Evolutionary conservation across 2,797 vertebrate species (phyloP).

Genomic region (Syndactyla subalaris): DNA sequence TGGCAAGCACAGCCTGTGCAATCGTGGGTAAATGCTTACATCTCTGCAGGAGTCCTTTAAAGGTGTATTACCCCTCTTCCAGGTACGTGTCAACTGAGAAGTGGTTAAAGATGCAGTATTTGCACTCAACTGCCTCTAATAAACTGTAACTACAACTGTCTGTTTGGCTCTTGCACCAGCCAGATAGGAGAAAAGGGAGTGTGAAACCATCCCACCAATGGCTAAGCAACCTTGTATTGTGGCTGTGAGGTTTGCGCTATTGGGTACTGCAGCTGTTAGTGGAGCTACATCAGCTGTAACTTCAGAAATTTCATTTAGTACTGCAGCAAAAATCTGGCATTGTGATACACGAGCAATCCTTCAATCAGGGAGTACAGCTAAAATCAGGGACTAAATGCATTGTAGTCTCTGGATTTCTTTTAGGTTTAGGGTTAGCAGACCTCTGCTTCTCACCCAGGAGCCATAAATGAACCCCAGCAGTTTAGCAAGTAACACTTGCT

Average conservation of each 20-base stretch:
- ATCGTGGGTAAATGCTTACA: not conserved
- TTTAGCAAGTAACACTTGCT: not conserved
- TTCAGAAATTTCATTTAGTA: not conserved
- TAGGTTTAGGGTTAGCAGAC: not conserved
- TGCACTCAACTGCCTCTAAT: not conserved
- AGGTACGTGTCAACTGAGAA: not conserved
- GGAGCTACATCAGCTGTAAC: not conserved
- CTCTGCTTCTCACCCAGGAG: not conserved
- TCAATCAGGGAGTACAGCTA: not conserved
- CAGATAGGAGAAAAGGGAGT: not conserved
- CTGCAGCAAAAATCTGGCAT: not conserved
- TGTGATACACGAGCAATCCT: not conserved
- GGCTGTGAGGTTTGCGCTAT: not conserved
- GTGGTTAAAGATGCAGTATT: not conserved
- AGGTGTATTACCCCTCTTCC: not conserved
- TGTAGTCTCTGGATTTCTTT: too few species aligned
- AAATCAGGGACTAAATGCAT: not conserved
- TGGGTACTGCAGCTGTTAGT: not conserved
- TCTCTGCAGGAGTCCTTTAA: not conserved
- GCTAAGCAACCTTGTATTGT: not conserved
- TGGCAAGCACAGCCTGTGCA: accelerated
- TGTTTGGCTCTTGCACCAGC: not conserved
- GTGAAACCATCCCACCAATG: not conserved
- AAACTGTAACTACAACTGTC: not conserved
- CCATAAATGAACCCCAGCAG: not conserved